A percentile compares a stretch with the other conserved stretches of the same genome.
phyloP scores from a whole-genome alignment of 2,797 vertebrate species.

The Myoxocephalus aenaeus region DNA sequence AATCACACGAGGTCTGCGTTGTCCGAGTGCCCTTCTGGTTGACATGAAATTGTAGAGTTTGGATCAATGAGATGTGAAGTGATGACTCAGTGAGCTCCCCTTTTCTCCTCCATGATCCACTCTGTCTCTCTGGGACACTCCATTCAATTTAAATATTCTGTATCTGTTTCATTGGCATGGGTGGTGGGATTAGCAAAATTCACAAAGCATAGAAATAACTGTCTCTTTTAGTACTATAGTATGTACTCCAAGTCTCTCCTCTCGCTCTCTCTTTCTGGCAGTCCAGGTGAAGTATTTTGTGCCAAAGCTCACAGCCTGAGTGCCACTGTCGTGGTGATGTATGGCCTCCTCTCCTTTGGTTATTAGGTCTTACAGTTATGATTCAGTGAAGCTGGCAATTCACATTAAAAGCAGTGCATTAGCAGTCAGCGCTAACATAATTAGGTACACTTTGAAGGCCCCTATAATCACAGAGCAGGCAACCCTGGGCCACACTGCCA shows the following conservation, averaged over 20 bases:
- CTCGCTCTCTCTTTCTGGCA: constrained; percentile 7
- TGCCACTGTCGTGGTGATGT: constrained; percentile 37
- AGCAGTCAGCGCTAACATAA: constrained; percentile 60
- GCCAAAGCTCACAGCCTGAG: constrained; percentile 22
- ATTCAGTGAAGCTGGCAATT: constrained; percentile 69
- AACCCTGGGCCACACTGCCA: constrained; percentile 43
- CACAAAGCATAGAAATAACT: constrained; percentile 13
- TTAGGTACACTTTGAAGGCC: constrained; percentile 65
- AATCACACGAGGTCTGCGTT: neutral
- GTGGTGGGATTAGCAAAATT: neutral
- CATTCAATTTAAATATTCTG: neutral
- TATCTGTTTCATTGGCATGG: constrained; percentile 12
- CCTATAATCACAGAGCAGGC: constrained; percentile 58
- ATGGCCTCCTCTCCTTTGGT: constrained; percentile 40
- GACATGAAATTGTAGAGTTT: constrained; percentile 14
- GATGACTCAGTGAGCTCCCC: constrained; percentile 9
- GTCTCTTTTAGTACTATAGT: neutral
- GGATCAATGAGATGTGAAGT: constrained; percentile 38
- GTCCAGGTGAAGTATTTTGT: constrained; percentile 31
- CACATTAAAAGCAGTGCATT: constrained; percentile 70
- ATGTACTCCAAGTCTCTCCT: neutral
- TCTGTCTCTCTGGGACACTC: neutral
- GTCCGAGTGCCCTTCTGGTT: neutral
- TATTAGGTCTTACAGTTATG: constrained; percentile 65
- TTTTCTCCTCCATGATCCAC: constrained; percentile 4